Percentiles rank a stretch among this genome's conserved stretches.
Evolutionary conservation across 2,797 vertebrate genomes (phyloP).

Genomic region (Gymnopithys bicolor): DNA sequence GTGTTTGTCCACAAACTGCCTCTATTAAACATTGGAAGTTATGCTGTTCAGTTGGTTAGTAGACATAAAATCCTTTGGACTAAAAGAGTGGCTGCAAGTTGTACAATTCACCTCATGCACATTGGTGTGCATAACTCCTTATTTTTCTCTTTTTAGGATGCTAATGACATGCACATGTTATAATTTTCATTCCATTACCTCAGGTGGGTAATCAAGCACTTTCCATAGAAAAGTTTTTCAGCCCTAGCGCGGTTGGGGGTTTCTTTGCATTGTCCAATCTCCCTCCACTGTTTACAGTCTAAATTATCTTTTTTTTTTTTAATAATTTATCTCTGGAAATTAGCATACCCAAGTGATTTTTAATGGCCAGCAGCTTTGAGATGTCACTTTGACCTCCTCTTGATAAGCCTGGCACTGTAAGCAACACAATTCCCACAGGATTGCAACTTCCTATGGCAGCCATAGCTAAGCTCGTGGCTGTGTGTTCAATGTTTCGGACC

Average conservation of each 20-base stretch:
- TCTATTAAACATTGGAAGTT: neutral
- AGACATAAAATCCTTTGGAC: neutral
- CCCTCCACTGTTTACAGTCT: neutral
- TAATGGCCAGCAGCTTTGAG: neutral
- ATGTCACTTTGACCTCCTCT: neutral
- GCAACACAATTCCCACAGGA: neutral
- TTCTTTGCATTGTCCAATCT: neutral
- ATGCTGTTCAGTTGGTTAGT: accelerated
- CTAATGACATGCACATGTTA: accelerated
- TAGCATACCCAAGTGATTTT: neutral
- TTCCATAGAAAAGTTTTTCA: neutral
- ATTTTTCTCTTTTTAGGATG: neutral
- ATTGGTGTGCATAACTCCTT: neutral
- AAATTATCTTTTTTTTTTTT: neutral
- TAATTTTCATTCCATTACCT: neutral
- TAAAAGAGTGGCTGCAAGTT: neutral
- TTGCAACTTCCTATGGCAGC: constrained; percentile 3
- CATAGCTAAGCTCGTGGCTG: neutral
- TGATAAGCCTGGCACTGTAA: neutral
- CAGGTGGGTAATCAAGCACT: neutral
- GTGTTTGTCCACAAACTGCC: neutral
- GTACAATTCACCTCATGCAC: neutral
- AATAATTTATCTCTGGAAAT: neutral
- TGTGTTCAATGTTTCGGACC: neutral
- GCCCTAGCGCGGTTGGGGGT: neutral